Evolutionary conservation across 1,140 invertebrate species (phyloP).

Genomic region (Leguminivora glycinivorella): DNA sequence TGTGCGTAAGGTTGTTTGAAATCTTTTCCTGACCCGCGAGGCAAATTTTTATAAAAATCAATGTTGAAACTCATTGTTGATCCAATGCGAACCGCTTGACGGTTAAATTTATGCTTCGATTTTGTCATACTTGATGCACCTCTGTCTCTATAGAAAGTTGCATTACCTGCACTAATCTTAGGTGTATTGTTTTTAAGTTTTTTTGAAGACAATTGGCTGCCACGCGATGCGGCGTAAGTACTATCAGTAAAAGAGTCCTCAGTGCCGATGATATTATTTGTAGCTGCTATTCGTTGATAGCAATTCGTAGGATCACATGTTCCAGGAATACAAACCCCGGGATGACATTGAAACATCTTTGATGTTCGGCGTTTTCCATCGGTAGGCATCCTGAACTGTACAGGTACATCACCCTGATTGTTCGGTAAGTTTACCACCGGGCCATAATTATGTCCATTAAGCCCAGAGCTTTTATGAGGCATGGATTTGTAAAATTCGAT

Average conservation of each 20-base stretch:
- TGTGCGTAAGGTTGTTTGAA: neutral
- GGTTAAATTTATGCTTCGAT: neutral
- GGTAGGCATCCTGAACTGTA: neutral
- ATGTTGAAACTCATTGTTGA: neutral
- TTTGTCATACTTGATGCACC: neutral
- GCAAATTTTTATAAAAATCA: neutral
- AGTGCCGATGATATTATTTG: neutral
- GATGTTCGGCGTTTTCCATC: neutral
- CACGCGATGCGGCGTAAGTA: neutral
- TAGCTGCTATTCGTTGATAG: neutral
- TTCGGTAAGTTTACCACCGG: neutral
- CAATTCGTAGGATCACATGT: neutral
- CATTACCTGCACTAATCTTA: neutral
- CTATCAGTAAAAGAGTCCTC: neutral
- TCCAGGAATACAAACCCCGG: neutral
- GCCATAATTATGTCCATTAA: neutral
- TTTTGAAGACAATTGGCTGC: neutral
- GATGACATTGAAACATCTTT: neutral
- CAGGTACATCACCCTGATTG: neutral
- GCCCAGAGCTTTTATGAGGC: neutral
- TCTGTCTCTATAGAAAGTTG: neutral
- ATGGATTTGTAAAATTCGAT: neutral
- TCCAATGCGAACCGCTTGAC: neutral
- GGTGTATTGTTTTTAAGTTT: neutral
- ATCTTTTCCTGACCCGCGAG: neutral